Percentiles rank a stretch among this genome's conserved stretches.
phyloP scores from a whole-genome alignment of 2,113 vertebrate species.

The Lophura nycthemera region DNA sequence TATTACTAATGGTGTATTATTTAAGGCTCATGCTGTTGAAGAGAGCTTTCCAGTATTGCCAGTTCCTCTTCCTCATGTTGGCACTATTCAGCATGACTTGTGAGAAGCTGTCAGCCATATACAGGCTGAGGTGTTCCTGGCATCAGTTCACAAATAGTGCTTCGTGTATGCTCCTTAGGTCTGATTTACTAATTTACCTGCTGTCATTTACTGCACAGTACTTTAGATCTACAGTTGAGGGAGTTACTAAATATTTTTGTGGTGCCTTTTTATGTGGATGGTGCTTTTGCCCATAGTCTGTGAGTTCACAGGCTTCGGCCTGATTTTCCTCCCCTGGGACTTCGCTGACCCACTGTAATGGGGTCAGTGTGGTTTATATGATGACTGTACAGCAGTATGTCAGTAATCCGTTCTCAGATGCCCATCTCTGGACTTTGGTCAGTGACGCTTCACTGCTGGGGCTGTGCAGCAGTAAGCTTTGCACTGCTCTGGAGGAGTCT shows the following conservation, averaged over 20 bases:
- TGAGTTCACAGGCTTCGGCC: background rate
- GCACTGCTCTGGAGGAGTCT: background rate
- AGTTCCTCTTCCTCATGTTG: background rate
- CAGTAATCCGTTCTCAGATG: background rate
- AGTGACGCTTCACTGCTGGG: background rate
- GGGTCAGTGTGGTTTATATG: fast-evolving
- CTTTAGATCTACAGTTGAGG: background rate
- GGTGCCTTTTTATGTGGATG: background rate
- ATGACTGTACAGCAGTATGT: fast-evolving
- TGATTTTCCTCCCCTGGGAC: background rate
- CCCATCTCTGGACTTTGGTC: background rate
- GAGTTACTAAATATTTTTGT: background rate
- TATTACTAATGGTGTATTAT: background rate
- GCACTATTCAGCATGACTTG: fast-evolving
- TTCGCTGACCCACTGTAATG: background rate
- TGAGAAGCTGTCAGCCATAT: background rate
- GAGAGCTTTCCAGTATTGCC: background rate
- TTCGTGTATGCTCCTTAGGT: background rate
- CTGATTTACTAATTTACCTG: background rate
- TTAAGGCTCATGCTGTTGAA: background rate
- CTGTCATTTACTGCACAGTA: background rate
- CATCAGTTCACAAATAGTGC: background rate
- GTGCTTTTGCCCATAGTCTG: background rate
- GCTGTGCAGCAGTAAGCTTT: background rate
- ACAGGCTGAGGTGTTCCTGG: background rate